Base-by-base conservation (phyloP, 2,888 invertebrate species). In the Macrosiphum euphorbiae region DNA sequence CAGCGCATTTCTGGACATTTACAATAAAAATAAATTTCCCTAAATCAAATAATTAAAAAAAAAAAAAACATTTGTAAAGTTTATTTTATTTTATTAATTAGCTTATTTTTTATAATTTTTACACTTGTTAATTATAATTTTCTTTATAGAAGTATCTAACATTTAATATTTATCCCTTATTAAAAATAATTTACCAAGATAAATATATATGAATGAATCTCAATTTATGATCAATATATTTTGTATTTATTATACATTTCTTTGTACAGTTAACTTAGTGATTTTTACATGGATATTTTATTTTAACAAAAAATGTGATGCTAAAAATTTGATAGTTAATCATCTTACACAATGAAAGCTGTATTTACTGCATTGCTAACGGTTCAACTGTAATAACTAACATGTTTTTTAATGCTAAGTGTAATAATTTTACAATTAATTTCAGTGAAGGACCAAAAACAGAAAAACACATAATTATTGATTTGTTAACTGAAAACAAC, bases 401-500 rank as follows among this genome's bases (percentile, higher is more conserved):
- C n/a, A 44, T 61, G 35, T 13, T 58, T 86, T 86, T 47, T 84
- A 85, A 58, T 88, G 41, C 2, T 88, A 58, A n/a, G 7, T 55
- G 58, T 35, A 92, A 35, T 61, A 41, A 78, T 84, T 92, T 55
- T 85, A 8, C 55, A 35, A 88, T 24, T 61, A 85, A 58, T 94
- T 90, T 90, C 67, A 94, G 94, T 44, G 90, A 90, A 41, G 86
- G 86, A 52, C 47, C 58, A 52, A 90, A 90, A 90, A 85, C 4
- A 13, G 94, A 94, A 7, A 86, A 90, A 86, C 28, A 90, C 11
- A 67, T 94, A 67, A 86, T 90, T 44, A 90, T 94, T 90, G 90
- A 90, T 41, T 61, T 90, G 41, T 4, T 20, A 52, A 87, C 52
- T 41, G 90, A 94, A 86, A 94, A 94, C 28, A 44, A 86, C 35